Percentiles rank a stretch among this genome's conserved stretches.
These are phyloP conservation scores for Pseudanteris insignis DNA, from an alignment of 2,888 invertebrate genomes.

Conservation along the genomic window DNA sequence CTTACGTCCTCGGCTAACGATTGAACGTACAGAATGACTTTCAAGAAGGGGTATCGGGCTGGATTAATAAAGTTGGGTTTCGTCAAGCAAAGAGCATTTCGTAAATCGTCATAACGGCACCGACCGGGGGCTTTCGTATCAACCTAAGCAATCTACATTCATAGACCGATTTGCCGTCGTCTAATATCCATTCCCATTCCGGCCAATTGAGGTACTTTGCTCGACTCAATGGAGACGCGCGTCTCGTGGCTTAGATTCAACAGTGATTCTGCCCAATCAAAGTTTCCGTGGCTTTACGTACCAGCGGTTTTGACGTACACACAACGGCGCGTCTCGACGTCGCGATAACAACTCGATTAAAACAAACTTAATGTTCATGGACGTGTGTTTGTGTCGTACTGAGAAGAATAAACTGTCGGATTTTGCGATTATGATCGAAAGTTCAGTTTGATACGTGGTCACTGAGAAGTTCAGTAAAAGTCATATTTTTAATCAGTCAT, in stretches of 20 bases:
- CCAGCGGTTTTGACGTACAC: too few relatives aligned
- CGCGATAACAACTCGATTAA: too few relatives aligned
- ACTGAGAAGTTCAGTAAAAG: too few relatives aligned
- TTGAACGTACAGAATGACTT: slow-evolving; percentile 36
- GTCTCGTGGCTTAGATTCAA: slow-evolving; percentile 24
- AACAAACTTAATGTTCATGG: too few relatives aligned
- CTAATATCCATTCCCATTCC: slow-evolving; percentile 30
- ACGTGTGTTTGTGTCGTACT: too few relatives aligned
- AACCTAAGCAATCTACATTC: slow-evolving; percentile 39
- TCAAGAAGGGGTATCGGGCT: slow-evolving; percentile 22
- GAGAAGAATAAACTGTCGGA: too few relatives aligned
- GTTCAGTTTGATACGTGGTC: too few relatives aligned
- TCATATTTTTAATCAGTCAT: too few relatives aligned
- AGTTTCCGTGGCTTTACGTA: slow-evolving; percentile 26
- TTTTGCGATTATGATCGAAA: too few relatives aligned
- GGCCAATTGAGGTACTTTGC: slow-evolving; percentile 36
- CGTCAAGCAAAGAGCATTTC: slow-evolving; percentile 44
- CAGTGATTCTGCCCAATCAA: slow-evolving; percentile 30
- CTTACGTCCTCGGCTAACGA: slow-evolving; percentile 35
- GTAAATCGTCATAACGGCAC: slow-evolving; percentile 40
- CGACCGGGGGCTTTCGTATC: slow-evolving; percentile 20
- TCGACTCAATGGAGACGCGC: slow-evolving; percentile 25
- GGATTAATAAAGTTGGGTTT: slow-evolving; percentile 45
- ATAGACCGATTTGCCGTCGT: slow-evolving; percentile 24
- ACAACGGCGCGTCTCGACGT: too few relatives aligned